Base-by-base conservation (phyloP, 1,140 invertebrate species). In the Nixonia krombeini region DNA sequence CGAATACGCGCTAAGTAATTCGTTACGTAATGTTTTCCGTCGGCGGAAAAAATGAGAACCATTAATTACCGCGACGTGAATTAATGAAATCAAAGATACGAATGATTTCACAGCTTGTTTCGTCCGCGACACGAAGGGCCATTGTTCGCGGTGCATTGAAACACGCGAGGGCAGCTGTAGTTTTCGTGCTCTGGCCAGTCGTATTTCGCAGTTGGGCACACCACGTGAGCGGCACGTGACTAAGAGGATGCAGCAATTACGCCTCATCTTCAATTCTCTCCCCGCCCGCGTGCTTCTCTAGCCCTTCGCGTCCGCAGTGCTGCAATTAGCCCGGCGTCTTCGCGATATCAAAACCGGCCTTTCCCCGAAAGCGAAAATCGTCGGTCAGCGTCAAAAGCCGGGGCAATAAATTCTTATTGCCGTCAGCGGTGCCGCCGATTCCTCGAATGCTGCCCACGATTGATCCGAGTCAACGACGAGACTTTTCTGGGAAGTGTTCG, bases 341-440 rank as follows among this genome's bases (percentile, higher is more conserved):
- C 45, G 63, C 66, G 74, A 80, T 81, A 81, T 83, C 77, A 81
- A 83, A 82, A 81, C 78, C 75, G 75, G 69, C 68, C 78, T 76
- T 82, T 83, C 80, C 72, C 38, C 78, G 75, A 81, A 80, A 64
- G 73, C 62, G 57, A 79, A 79, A 80, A 79, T 72, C 44, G 74
- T 57, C 71, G 75, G 61, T 67, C 62, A 55, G 49, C 73, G 70
- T 79, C 77, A 80, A 83, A 81, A 69, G 70, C 58, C 29, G 61
- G 46, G 64, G 70, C 75, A 80, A 83, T 83, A 82, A 83, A 82
- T 82, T 76, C 70, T 81, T 81, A 82, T 83, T 81, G 74, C 72
- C 63, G n/a, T n/a, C 41, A 52, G n/a, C n/a, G n/a, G n/a, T n/a
- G 45, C 59, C 35, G 46, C 33, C 61, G 52, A 70, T 79, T 79